phyloP scores from a whole-genome alignment of 2,797 vertebrate species.

The Lagothrix lagotricha region DNA sequence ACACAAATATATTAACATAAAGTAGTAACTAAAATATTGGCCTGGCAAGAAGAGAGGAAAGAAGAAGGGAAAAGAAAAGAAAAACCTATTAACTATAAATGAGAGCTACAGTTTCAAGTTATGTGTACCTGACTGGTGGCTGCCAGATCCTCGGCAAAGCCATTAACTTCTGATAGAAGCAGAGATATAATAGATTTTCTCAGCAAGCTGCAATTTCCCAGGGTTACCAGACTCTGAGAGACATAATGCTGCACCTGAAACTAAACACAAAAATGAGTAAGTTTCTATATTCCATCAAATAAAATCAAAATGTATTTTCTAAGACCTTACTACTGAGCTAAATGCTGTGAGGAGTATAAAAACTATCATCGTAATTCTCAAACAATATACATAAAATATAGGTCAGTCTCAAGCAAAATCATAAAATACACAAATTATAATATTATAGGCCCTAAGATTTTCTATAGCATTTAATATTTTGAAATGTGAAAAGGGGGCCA shows the following conservation, averaged over 20 bases:
- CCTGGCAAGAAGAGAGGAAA: background rate
- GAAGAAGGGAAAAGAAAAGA: background rate
- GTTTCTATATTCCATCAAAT: slow-evolving; percentile 2
- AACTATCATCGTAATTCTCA: background rate
- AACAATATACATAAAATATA: no score
- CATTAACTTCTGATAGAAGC: slow-evolving; percentile 87
- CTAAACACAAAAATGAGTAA: slow-evolving; percentile 80
- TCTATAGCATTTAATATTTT: slow-evolving; percentile 15
- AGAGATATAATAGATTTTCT: slow-evolving; percentile 86
- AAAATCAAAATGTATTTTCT: background rate
- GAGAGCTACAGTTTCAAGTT: background rate
- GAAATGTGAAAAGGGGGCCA: background rate
- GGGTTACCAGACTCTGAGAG: slow-evolving; percentile 84
- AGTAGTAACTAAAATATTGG: background rate
- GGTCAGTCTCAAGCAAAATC: background rate
- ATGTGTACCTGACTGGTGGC: slow-evolving; percentile 87
- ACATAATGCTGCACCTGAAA: slow-evolving; percentile 85
- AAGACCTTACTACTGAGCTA: background rate
- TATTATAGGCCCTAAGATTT: background rate
- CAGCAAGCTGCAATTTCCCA: slow-evolving; percentile 87
- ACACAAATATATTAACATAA: background rate
- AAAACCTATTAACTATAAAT: background rate
- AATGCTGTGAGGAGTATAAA: background rate
- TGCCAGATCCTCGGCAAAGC: slow-evolving; percentile 87
- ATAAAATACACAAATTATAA: background rate